A percentile compares a stretch with the other conserved stretches of the same genome.
Conservation (phyloP, 2,888 invertebrate genomes). For the Scaptomyza flava region DNA sequence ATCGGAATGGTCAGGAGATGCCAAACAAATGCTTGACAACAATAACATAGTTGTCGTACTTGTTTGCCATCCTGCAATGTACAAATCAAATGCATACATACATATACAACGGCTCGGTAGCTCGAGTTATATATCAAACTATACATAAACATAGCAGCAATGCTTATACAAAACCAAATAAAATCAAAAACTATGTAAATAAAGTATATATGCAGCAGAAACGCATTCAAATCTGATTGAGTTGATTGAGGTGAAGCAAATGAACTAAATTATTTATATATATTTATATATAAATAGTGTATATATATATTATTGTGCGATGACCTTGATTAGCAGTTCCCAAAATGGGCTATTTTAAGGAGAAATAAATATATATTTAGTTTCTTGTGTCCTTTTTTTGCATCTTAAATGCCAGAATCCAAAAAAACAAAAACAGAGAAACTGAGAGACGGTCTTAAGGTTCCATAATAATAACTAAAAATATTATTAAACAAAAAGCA, state of each 20-base stretch:
- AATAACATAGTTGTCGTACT: background rate
- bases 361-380: too few species aligned
- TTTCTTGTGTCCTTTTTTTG: too few species aligned
- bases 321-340: constrained; percentile 21
- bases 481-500: background rate
- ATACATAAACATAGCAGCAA: constrained; percentile 9
- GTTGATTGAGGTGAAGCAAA: background rate
- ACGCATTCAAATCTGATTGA: too few species aligned
- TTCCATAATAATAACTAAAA: constrained; percentile 42
- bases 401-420: constrained; percentile 11
- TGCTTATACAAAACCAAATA: constrained; percentile 10
- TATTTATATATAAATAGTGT: too few species aligned
- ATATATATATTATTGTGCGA: constrained; percentile 4
- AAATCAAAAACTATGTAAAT: background rate
- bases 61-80: constrained; percentile 9
- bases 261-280: background rate
- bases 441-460: constrained; percentile 52
- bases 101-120: background rate
- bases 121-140: constrained; percentile 16
- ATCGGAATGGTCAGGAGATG: background rate
- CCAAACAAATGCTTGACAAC: background rate
- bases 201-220: too few species aligned
- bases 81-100: constrained; percentile 1
- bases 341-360: too few species aligned
- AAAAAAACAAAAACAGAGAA: background rate